These are phyloP conservation scores for Scatophagus argus DNA, from an alignment of 2,113 vertebrate species.

Conservation along the genomic window DNA sequence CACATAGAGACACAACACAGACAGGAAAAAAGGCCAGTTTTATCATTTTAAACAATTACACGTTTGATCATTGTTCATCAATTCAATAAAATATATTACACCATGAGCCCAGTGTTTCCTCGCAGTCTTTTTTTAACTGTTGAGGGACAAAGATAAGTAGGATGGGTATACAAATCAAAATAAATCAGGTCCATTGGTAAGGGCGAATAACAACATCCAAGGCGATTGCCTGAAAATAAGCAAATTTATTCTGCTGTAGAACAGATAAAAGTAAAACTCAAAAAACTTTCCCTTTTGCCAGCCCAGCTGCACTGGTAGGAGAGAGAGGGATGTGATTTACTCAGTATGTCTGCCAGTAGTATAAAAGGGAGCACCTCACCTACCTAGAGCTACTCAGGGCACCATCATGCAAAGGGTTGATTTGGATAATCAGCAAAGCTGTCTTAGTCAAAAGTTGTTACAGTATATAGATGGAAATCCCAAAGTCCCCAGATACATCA, in stretches of 20 bases:
- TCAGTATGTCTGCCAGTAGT: no score
- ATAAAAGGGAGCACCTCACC: no score
- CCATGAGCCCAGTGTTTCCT: not conserved
- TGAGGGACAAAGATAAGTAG: not conserved
- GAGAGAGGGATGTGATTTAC: no score
- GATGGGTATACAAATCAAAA: no score
- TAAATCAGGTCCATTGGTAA: not conserved
- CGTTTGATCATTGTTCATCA: not conserved
- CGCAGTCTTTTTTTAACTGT: not conserved
- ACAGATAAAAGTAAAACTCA: not conserved
- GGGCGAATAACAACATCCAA: not conserved
- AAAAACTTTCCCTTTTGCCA: no score
- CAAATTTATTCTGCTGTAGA: not conserved
- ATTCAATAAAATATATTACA: not conserved
- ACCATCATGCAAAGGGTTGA: no score
- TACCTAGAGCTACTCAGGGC: no score
- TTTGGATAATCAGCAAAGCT: no score
- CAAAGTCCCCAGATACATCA: no score
- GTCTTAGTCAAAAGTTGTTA: no score
- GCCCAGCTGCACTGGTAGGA: no score
- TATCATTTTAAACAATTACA: not conserved
- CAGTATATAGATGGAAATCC: no score
- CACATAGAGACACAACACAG: not conserved
- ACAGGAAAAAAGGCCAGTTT: not conserved
- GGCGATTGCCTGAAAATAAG: not conserved